Evolutionary conservation across 2,888 invertebrate species (phyloP).

Genomic region (Leptopilina drosophilae): DNA sequence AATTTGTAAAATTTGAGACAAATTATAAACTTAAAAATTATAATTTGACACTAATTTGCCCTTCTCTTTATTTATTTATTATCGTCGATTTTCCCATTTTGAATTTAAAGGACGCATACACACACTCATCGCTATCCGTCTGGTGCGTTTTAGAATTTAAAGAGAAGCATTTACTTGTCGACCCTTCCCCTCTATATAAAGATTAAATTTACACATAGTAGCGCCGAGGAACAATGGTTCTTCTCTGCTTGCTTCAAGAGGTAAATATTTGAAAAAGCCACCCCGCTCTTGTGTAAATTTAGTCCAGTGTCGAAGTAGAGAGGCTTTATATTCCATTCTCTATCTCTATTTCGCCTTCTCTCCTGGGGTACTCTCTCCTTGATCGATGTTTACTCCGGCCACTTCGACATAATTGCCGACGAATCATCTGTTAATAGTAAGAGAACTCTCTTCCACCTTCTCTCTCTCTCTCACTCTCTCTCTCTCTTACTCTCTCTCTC

Average conservation of each 20-base stretch:
- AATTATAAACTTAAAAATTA: too few relatives aligned
- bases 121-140: not conserved
- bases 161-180: constrained; percentile 42
- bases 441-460: not conserved
- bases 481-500: too few relatives aligned
- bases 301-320: constrained; percentile 49
- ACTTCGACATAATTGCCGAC: constrained; percentile 75
- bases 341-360: not conserved
- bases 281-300: constrained; percentile 49
- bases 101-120: not conserved
- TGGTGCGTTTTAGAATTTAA: constrained; percentile 31
- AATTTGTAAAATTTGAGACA: too few relatives aligned
- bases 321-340: constrained; percentile 47
- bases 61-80: constrained; percentile 19
- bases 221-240: constrained; percentile 73
- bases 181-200: constrained; percentile 61
- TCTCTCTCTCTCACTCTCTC: too few relatives aligned
- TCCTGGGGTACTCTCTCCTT: constrained; percentile 59
- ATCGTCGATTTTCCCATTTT: constrained; percentile 41
- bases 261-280: constrained; percentile 74
- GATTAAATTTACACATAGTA: constrained; percentile 77
- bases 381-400: constrained; percentile 74
- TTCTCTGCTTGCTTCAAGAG: constrained; percentile 69
- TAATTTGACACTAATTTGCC: not conserved
- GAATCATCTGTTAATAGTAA: constrained; percentile 69